phyloP scores from a whole-genome alignment of 2,888 invertebrate species.

The Sericinus montela region DNA sequence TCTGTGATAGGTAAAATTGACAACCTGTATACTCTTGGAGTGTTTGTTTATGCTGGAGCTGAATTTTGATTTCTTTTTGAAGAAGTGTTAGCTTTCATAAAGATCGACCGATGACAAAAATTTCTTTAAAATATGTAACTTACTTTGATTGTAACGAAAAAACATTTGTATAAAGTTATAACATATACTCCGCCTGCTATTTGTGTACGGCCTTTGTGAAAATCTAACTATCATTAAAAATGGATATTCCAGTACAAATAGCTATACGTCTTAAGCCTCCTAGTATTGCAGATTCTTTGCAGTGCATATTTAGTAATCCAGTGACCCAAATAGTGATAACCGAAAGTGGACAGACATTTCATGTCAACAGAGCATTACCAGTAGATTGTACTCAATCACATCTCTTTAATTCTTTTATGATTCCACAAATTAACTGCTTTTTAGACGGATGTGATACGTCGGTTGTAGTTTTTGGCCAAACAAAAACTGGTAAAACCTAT shows the following conservation, averaged over 20 bases:
- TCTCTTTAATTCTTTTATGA: slow-evolving; percentile 82
- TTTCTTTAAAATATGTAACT: too few relatives aligned
- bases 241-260: slow-evolving; percentile 87
- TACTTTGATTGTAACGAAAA: too few relatives aligned
- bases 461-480: slow-evolving; percentile 84
- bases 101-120: too few relatives aligned
- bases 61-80: too few relatives aligned
- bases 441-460: slow-evolving; percentile 88
- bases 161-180: too few relatives aligned
- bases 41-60: too few relatives aligned
- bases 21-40: too few relatives aligned
- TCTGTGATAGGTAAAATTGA: too few relatives aligned
- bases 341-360: slow-evolving; percentile 79
- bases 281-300: slow-evolving; percentile 73
- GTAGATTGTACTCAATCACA: slow-evolving; percentile 81
- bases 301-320: slow-evolving; percentile 80
- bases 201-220: background rate
- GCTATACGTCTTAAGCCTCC: slow-evolving; percentile 83
- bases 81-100: too few relatives aligned
- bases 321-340: slow-evolving; percentile 80
- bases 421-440: slow-evolving; percentile 83
- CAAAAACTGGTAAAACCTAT: slow-evolving; percentile 84
- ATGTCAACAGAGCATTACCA: slow-evolving; percentile 74
- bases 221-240: slow-evolving; percentile 36
- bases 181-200: too few relatives aligned